Evolutionary conservation across 2,888 invertebrate species (phyloP), one percentile per base, ranked within the genome.

Genomic region (Cheilosia vulpina): DNA sequence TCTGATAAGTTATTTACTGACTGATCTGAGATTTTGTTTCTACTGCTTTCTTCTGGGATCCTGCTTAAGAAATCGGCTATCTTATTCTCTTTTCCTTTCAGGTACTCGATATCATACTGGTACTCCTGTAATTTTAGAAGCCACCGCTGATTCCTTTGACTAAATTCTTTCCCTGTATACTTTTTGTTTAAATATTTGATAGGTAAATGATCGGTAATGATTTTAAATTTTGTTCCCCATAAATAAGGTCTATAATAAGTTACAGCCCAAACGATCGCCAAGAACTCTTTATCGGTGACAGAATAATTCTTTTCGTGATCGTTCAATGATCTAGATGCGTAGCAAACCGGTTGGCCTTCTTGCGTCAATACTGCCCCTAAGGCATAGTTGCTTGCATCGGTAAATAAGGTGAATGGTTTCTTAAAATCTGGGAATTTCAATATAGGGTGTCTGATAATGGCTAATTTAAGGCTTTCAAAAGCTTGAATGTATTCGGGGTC

Each of bases 361-460:
- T 27, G 27, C 6, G 2, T 27, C 6, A 84, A 68, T 50, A 87
- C 87, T n/a, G 87, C 82, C 43, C 87, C 87, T 62, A 87, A 69
- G 17, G 87, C 85, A 52, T 68, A 76, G 57, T 72, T 83, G 68
- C 85, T 87, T 43, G 87, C 87, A 58, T 88, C 87, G 24, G 87
- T 87, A 43, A 57, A 69, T 24, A 82, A 65, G 9, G 58, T 34
- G 52, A 87, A 75, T 52, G 68, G 24, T 45, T 71, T 84, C 13
- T 55, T 71, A 52, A 85, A 87, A 38, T 77, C 38, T 68, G 83
- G 62, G 45, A 66, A 76, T 47, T 60, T 80, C 19, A 80, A 15
- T n/a, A 72, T 52, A 2, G 76, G 82, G 34, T 71, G 63, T 4
- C 24, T 58, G 17, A 17, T 65, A 3, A 82, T 45, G 15, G 52